phyloP scores from a whole-genome alignment of 2,888 invertebrate genomes.

The Ophioninae sp. region DNA sequence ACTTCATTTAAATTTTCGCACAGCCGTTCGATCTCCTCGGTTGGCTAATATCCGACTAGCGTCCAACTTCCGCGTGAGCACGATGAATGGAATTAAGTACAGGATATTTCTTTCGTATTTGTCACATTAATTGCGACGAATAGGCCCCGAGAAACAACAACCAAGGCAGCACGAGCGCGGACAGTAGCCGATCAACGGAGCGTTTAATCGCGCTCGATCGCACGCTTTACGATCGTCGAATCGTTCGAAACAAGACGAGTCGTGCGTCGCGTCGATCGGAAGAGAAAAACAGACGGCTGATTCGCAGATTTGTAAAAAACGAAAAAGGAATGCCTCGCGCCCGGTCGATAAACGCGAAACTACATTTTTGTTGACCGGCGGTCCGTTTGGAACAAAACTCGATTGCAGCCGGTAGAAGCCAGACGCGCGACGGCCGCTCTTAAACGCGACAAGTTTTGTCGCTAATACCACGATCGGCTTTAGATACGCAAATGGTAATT shows the following conservation, averaged over 20 bases:
- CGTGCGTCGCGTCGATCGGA: too few relatives aligned
- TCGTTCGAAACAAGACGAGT: too few relatives aligned
- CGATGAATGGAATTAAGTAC: slow-evolving; percentile 71
- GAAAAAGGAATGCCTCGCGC: too few relatives aligned
- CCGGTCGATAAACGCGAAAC: too few relatives aligned
- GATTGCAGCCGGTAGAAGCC: neutral
- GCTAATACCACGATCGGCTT: neutral
- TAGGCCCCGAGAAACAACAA: slow-evolving; percentile 43
- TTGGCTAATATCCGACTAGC: slow-evolving; percentile 62
- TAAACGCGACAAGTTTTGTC: neutral
- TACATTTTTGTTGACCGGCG: too few relatives aligned
- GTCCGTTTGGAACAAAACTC: too few relatives aligned
- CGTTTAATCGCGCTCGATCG: neutral
- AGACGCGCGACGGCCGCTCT: neutral
- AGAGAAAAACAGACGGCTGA: too few relatives aligned
- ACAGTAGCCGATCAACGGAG: neutral
- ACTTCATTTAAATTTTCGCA: slow-evolving; percentile 47
- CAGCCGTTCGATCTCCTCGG: slow-evolving; percentile 41
- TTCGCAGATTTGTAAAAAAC: too few relatives aligned
- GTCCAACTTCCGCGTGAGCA: slow-evolving; percentile 50
- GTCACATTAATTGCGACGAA: slow-evolving; percentile 72
- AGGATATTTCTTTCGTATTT: slow-evolving; percentile 72
- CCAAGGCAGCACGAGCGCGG: neutral
- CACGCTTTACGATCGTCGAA: neutral
- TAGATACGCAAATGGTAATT: neutral